Base-by-base conservation (phyloP, 2,797 vertebrate genomes). In the Tarsius wallacei region DNA sequence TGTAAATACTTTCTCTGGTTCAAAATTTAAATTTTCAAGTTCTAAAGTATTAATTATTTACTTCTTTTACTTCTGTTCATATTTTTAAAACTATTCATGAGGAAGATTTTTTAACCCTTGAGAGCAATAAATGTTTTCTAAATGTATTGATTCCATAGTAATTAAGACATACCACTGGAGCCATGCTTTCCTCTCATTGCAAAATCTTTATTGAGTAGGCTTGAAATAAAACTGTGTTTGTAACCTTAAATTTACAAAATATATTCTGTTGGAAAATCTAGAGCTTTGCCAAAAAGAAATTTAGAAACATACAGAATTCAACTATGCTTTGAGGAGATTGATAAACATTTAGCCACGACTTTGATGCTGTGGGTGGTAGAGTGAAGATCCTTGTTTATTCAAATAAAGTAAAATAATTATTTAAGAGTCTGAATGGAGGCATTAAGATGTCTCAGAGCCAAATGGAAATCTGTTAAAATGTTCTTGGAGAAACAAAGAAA, bases 181-280 rank as follows among this genome's bases (percentile, higher is more conserved):
- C 63, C 7, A 73, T 24, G 1, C 26, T 94, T 93, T 8, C 51
- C 24, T 13, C 1, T 87, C 28, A 59, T 5, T 49, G 26, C 5
- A 93, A 93, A 33, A 55, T 9, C 21, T 91, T 42, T 74, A 91
- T 42, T 89, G 55, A 70, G 13, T 66, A 66, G 12, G 21, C 7
- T 59, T 28, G 36, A 89, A 80, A 63, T 59, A 76, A 94, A 94
- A 81, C 64, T 90, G 33, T 84, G 70, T 73, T 83, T 76, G 3
- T 28, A 53, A 68, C 49, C 28, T 87, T 78, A 90, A 83, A 36
- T 90, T 96, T 24, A 80, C 21, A 96, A 93, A 89, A 76, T 3
- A 36, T 78, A 66, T 78, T 86, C 19, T 7, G 7, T 42, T 93
- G 19, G 51, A 90, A 53, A 9, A 78, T 14, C 17, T 55, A 74